A percentile compares a stretch with the other conserved stretches of the same genome.
These are phyloP conservation scores for Alfaro cultratus DNA, from an alignment of 2,797 vertebrate species.

Conservation along the genomic window DNA sequence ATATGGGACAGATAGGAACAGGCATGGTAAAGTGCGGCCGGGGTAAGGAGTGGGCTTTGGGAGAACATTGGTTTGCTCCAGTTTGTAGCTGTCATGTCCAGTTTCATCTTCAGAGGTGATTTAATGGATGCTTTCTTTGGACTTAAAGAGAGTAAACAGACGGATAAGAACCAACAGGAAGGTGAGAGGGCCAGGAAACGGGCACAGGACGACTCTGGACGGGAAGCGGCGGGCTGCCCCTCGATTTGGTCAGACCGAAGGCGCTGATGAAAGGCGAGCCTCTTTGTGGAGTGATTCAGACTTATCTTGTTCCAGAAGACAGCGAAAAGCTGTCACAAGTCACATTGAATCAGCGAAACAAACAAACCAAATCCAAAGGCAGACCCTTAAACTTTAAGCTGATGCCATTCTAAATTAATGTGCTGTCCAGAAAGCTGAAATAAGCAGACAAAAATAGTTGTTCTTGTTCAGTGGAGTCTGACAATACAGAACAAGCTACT, in stretches of 20 bases:
- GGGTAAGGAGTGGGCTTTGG: slow-evolving; percentile 36
- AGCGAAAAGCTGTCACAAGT: slow-evolving; percentile 72
- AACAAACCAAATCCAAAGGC: slow-evolving; percentile 52
- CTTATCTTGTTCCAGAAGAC: slow-evolving; percentile 60
- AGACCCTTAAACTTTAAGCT: slow-evolving; percentile 56
- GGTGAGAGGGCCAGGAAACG: slow-evolving; percentile 60
- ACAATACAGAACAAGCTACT: neutral
- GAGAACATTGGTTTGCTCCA: slow-evolving; percentile 72
- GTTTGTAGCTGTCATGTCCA: slow-evolving; percentile 73
- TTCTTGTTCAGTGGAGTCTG: slow-evolving; percentile 16
- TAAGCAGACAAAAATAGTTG: slow-evolving; percentile 29
- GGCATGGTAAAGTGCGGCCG: slow-evolving; percentile 39
- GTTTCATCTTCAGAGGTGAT: slow-evolving; percentile 65
- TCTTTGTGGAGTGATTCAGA: slow-evolving; percentile 69
- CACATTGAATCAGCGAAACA: slow-evolving; percentile 61
- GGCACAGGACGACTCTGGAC: slow-evolving; percentile 34
- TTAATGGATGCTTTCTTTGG: slow-evolving; percentile 63
- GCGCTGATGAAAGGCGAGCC: slow-evolving; percentile 40
- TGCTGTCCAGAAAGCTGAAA: slow-evolving; percentile 30
- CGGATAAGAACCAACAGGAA: slow-evolving; percentile 65
- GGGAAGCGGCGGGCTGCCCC: slow-evolving; percentile 26
- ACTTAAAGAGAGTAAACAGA: slow-evolving; percentile 57
- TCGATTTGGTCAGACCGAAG: slow-evolving; percentile 38
- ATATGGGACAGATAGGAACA: slow-evolving; percentile 65
- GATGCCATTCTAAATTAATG: slow-evolving; percentile 57